These are phyloP conservation scores for Acrocyrtus sp. DNA, from an alignment of 2,888 invertebrate genomes.

Conservation along the genomic window DNA sequence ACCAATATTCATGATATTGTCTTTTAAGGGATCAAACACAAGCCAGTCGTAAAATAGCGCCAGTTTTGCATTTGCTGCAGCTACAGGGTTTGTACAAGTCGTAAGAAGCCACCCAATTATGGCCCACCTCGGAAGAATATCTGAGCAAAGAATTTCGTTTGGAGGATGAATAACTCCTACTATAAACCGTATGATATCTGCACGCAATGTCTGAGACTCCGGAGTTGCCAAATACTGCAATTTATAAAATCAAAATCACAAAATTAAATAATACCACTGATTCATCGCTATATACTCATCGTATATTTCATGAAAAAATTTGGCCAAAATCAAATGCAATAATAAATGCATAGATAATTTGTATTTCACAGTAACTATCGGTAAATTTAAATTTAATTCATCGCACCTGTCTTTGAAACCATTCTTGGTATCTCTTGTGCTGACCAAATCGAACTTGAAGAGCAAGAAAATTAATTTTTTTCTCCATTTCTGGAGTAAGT, in stretches of 20 bases:
- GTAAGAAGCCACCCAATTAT: conserved; percentile 94
- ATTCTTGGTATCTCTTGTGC: conserved; percentile 93
- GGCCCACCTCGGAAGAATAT: conserved; percentile 94
- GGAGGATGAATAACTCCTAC: conserved; percentile 94
- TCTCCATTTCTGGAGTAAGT: conserved; percentile 92
- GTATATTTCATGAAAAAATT: too few relatives aligned
- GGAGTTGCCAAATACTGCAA: conserved; percentile 87
- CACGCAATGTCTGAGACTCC: conserved; percentile 89
- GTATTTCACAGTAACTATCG: not conserved
- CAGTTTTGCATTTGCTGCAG: conserved; percentile 89
- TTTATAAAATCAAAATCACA: conserved; percentile 17
- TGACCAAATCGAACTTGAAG: conserved; percentile 87
- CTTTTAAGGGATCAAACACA: conserved; percentile 88
- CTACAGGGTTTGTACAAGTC: conserved; percentile 88
- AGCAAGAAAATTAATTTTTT: conserved; percentile 87
- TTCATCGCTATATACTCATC: too few relatives aligned
- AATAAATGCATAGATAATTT: not conserved
- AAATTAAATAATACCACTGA: not conserved
- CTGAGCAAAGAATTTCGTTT: conserved; percentile 91
- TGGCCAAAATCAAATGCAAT: not conserved
- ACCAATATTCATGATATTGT: conserved; percentile 94
- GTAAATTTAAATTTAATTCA: conserved; percentile 1
- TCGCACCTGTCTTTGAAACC: conserved; percentile 82
- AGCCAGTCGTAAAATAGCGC: conserved; percentile 95
- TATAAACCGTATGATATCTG: conserved; percentile 93